Percentiles rank a stretch among this genome's conserved stretches.
phyloP scores from a whole-genome alignment of 2,113 vertebrate genomes.

The Arvicanthis niloticus region DNA sequence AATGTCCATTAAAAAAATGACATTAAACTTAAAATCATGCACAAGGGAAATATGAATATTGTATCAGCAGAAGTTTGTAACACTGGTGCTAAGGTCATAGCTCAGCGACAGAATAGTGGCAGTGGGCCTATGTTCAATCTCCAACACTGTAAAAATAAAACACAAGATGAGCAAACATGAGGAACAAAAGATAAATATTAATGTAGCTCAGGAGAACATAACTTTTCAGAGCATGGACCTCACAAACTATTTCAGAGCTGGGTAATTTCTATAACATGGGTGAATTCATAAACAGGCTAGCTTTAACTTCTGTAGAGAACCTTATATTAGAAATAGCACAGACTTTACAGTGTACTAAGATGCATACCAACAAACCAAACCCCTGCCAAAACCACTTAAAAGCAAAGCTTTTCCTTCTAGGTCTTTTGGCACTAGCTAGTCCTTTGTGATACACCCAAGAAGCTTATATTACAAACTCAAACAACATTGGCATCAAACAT shows the following conservation, averaged over 20 bases:
- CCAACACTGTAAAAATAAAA: background rate
- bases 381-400: conserved; percentile 61
- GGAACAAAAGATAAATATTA: background rate
- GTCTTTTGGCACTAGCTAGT: conserved; percentile 1
- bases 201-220: background rate
- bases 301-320: conserved; percentile 32
- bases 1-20: conserved; percentile 7
- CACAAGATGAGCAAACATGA: background rate
- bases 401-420: conserved; percentile 42
- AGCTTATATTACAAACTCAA: conserved; percentile 31
- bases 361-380: conserved; percentile 48
- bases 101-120: background rate
- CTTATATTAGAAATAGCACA: conserved; percentile 30
- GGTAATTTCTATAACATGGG: conserved; percentile 28
- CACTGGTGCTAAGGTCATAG: background rate
- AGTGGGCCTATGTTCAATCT: background rate
- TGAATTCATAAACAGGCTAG: background rate
- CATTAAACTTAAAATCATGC: background rate
- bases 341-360: conserved; percentile 62
- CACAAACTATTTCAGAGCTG: conserved; percentile 16
- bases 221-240: background rate
- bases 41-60: conserved; percentile 3
- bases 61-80: background rate
- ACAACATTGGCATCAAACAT: conserved; percentile 48
- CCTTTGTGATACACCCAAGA: conserved; percentile 34